Percentiles rank a stretch among this genome's conserved stretches.
phyloP scores from a whole-genome alignment of 2,113 vertebrate genomes.

The Phalacrocorax aristotelis region DNA sequence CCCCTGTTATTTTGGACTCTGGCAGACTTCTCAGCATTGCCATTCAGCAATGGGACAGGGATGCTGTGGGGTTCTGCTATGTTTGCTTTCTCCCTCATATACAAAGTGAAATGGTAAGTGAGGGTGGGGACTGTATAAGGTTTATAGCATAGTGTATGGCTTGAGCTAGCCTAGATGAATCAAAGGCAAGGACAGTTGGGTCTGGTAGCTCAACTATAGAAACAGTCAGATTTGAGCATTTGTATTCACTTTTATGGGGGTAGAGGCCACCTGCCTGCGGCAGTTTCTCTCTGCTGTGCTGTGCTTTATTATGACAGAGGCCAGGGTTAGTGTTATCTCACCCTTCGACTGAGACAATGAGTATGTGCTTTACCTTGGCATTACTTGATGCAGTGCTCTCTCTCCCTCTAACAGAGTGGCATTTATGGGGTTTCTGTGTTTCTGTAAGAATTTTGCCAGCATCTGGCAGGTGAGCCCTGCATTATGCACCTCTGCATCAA shows the following conservation, averaged over 20 bases:
- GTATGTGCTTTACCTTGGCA: neutral
- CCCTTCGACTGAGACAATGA: neutral
- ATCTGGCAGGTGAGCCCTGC: neutral
- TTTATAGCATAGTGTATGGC: neutral
- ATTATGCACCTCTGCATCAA: neutral
- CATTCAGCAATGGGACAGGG: neutral
- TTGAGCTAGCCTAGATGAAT: neutral
- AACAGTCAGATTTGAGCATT: neutral
- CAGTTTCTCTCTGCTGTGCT: neutral
- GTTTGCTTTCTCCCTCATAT: neutral
- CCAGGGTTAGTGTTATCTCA: constrained; percentile 14
- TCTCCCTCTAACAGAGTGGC: neutral
- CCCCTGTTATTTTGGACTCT: neutral
- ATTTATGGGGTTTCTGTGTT: neutral
- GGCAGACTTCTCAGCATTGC: neutral
- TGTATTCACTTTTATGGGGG: neutral
- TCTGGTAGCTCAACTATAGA: neutral
- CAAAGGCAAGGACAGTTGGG: neutral
- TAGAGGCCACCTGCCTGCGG: neutral
- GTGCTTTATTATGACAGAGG: neutral
- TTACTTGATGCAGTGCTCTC: neutral
- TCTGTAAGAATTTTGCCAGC: neutral
- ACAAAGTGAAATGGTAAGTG: neutral
- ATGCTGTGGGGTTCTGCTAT: neutral
- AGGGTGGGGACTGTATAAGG: neutral